Percentiles rank a stretch among this genome's conserved stretches.
Conservation (phyloP, 2,113 vertebrate genomes). For the Cebus imitator region DNA sequence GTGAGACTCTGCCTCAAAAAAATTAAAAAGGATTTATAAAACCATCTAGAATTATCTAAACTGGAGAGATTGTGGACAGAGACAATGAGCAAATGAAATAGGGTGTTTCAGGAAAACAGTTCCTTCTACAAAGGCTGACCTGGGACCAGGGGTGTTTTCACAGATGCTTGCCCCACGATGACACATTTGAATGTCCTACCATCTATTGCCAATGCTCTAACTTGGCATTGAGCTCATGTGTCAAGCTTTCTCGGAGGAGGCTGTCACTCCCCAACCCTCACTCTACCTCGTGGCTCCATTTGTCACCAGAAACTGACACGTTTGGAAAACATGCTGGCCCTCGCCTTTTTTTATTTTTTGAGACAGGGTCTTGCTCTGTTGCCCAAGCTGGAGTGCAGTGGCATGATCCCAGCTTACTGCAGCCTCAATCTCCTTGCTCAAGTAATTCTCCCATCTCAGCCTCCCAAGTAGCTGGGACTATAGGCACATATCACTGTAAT, state of each 20-base stretch:
- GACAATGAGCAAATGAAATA: background rate
- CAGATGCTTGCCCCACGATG: background rate
- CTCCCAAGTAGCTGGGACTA: no score
- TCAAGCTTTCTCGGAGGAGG: background rate
- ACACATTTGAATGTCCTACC: background rate
- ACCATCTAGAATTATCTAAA: background rate
- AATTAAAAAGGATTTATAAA: background rate
- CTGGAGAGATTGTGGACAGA: background rate
- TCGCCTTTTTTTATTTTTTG: background rate
- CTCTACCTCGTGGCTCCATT: background rate
- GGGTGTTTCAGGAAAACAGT: background rate
- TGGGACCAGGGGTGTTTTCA: background rate
- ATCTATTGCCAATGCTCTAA: background rate
- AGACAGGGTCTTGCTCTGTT: no score
- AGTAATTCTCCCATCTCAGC: no score
- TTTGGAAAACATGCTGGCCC: constrained; percentile 34
- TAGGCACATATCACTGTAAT: no score
- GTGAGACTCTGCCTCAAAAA: no score
- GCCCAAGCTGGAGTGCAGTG: no score
- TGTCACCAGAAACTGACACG: constrained; percentile 51
- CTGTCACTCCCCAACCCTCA: background rate
- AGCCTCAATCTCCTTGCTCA: no score
- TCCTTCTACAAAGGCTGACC: background rate
- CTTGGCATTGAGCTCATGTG: background rate
- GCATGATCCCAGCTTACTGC: no score